Evolutionary conservation across 2,888 invertebrate species (phyloP).

Genomic region (Lasioglossum pauxillum): DNA sequence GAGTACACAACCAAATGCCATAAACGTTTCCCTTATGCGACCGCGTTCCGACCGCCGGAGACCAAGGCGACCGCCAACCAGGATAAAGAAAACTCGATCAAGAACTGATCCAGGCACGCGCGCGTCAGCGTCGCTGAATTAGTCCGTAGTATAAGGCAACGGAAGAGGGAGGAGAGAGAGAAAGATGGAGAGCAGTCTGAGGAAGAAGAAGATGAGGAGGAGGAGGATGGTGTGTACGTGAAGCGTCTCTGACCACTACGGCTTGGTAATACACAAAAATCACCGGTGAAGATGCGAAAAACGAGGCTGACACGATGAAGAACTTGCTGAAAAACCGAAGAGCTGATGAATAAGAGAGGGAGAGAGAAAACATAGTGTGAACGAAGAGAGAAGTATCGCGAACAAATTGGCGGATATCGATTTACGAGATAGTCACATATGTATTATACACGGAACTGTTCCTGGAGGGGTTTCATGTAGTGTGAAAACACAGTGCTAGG

Average conservation of each 20-base stretch:
- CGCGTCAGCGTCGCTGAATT: conserved; percentile 70
- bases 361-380: conserved; percentile 45
- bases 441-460: conserved; percentile 73
- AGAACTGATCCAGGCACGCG: conserved; percentile 79
- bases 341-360: background rate
- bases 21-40: conserved; percentile 91
- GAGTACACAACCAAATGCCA: conserved; percentile 91
- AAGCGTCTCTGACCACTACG: conserved; percentile 50
- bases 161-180: conserved; percentile 13
- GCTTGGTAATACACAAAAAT: conserved; percentile 12
- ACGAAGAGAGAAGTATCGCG: conserved; percentile 39
- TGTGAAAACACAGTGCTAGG: conserved; percentile 67
- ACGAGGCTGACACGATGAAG: background rate
- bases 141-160: conserved; percentile 70
- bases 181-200: background rate
- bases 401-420: conserved; percentile 63
- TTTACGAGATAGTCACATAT: conserved; percentile 58
- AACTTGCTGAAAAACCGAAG: background rate
- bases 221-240: background rate
- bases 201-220: background rate
- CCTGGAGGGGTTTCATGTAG: conserved; percentile 67
- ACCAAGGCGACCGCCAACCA: conserved; percentile 75
- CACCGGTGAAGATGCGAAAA: background rate
- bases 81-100: conserved; percentile 80
- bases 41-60: conserved; percentile 87